A percentile compares a stretch with the other conserved stretches of the same genome.
These are phyloP conservation scores for Dicyrtoma fusca DNA, from an alignment of 2,888 invertebrate genomes.

Conservation along the genomic window DNA sequence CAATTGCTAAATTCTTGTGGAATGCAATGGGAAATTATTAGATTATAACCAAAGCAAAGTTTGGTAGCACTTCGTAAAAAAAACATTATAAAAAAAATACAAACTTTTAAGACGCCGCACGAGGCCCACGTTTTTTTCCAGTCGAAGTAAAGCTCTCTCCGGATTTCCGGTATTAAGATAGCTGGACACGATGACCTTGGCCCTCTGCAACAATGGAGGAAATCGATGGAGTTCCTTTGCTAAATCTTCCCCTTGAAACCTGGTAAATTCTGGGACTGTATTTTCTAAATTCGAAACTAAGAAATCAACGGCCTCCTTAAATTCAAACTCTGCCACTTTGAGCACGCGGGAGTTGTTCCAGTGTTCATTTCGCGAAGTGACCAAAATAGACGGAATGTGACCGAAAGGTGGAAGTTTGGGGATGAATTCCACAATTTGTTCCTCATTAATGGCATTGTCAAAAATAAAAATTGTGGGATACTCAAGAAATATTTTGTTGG, in stretches of 20 bases:
- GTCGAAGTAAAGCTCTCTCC: conserved; percentile 22
- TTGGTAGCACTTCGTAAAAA: background rate
- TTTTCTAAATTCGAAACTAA: conserved; percentile 5
- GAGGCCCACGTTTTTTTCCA: conserved; percentile 33
- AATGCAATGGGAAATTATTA: background rate
- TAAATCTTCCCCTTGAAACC: conserved; percentile 26
- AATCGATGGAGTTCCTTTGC: conserved; percentile 27
- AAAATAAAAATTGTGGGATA: conserved; percentile 26
- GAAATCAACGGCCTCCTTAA: conserved; percentile 29
- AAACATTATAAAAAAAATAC: background rate
- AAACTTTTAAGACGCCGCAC: conserved; percentile 28
- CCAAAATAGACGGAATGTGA: conserved; percentile 19
- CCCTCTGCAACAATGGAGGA: conserved; percentile 32
- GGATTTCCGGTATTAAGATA: background rate
- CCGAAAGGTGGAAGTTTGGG: conserved; percentile 29
- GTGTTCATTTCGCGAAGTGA: conserved; percentile 14
- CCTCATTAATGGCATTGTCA: conserved; percentile 25
- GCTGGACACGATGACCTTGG: conserved; percentile 9
- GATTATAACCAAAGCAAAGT: background rate
- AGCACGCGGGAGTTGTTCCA: conserved; percentile 30
- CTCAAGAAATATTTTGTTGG: conserved; percentile 11
- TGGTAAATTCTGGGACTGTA: conserved; percentile 20
- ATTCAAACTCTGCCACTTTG: conserved; percentile 15
- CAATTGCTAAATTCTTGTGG: too few relatives aligned
- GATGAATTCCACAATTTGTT: conserved; percentile 23